Conservation (phyloP, 1,140 invertebrate genomes). For the Achatina immaculata region DNA sequence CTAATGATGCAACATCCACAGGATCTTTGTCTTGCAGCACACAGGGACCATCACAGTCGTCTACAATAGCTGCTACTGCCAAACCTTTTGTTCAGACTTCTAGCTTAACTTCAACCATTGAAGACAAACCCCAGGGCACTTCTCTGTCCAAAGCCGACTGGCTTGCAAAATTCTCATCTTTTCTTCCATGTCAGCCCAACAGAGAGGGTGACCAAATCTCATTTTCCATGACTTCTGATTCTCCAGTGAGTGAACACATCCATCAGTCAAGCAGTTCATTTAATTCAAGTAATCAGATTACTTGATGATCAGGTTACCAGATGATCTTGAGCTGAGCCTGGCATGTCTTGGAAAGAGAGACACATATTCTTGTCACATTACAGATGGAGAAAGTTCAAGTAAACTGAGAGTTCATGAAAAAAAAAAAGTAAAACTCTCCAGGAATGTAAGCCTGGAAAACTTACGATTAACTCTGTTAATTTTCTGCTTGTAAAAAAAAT, state of each 20-base stretch:
- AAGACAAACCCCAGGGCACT: not conserved
- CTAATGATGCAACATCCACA: not conserved
- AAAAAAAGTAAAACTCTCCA: too few species aligned
- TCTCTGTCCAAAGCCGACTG: conserved; percentile 28
- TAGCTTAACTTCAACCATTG: not conserved
- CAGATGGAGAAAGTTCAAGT: not conserved
- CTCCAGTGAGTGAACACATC: not conserved
- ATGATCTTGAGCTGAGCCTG: too few species aligned
- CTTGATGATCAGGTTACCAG: too few species aligned
- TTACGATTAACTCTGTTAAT: too few species aligned
- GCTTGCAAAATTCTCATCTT: conserved; percentile 38
- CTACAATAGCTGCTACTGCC: not conserved
- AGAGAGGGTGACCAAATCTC: not conserved
- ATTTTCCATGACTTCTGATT: not conserved
- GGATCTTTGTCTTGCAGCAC: not conserved
- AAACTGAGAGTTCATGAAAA: too few species aligned
- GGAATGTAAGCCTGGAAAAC: too few species aligned
- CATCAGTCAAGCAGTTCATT: not conserved
- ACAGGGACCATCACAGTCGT: not conserved
- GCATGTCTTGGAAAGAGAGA: not conserved
- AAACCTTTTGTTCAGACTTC: not conserved
- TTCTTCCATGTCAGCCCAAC: not conserved
- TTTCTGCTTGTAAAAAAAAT: too few species aligned
- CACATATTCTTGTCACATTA: not conserved
- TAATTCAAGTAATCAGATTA: too few species aligned